Conservation (phyloP, 1,140 invertebrate genomes). For the Hycleus cichorii region DNA sequence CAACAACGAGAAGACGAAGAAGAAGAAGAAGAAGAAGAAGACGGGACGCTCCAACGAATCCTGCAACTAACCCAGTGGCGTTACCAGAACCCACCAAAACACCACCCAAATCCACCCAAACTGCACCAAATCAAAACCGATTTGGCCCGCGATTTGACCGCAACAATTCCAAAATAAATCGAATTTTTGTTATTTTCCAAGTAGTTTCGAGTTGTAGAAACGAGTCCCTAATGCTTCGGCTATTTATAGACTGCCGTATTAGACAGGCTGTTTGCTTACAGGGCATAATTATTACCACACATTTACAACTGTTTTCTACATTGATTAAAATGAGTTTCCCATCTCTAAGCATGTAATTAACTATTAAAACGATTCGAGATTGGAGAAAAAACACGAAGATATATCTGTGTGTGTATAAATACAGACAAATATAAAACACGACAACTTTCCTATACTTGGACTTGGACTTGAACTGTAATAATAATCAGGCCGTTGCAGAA, state of each 20-base stretch:
- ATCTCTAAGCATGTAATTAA: constrained; percentile 6
- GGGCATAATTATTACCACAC: constrained; percentile 7
- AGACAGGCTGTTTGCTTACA: constrained; percentile 2
- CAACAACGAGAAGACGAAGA: too few species aligned
- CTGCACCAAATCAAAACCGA: too few species aligned
- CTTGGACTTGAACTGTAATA: neutral
- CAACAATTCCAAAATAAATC: too few species aligned
- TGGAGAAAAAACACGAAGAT: too few species aligned
- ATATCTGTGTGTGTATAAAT: too few species aligned
- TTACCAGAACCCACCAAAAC: neutral
- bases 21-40: neutral
- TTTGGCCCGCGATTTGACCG: too few species aligned
- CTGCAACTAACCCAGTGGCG: neutral
- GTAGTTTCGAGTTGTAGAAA: too few species aligned
- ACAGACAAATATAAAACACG: too few species aligned
- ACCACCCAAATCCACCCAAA: neutral
- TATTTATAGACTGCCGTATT: constrained; percentile 7
- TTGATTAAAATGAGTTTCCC: constrained; percentile 9
- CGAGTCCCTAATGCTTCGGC: constrained; percentile 5
- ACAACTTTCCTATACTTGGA: neutral
- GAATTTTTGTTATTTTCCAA: too few species aligned
- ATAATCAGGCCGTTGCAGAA: neutral
- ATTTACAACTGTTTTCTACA: constrained; percentile 9
- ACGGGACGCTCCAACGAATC: constrained; percentile 1
- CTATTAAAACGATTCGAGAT: neutral